Percentiles rank a stretch among this genome's conserved stretches.
phyloP scores from a whole-genome alignment of 2,113 vertebrate genomes.

The Elgaria multicarinata region DNA sequence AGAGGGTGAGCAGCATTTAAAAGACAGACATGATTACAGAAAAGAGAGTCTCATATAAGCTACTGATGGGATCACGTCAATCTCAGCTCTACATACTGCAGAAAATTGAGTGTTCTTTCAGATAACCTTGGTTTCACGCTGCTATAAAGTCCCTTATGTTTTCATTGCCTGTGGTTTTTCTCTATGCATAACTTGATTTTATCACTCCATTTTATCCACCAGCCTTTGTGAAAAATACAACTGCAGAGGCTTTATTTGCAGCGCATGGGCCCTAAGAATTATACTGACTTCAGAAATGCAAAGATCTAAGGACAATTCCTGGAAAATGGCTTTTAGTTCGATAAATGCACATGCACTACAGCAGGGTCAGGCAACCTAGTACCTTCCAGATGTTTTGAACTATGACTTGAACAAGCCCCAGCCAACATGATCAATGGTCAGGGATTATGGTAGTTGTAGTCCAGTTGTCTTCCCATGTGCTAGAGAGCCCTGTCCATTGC shows the following conservation, averaged over 20 bases:
- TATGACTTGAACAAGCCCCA: too few relatives aligned
- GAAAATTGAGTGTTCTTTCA: slow-evolving; percentile 38
- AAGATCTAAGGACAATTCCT: neutral
- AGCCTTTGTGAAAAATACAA: slow-evolving; percentile 27
- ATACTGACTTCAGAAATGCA: neutral
- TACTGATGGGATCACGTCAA: slow-evolving; percentile 24
- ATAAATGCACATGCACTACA: neutral
- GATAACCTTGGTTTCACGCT: neutral
- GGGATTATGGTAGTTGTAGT: too few relatives aligned
- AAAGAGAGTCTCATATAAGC: neutral
- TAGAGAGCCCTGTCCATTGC: neutral
- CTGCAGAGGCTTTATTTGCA: slow-evolving; percentile 4
- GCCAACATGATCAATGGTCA: too few relatives aligned
- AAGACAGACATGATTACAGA: slow-evolving; percentile 22
- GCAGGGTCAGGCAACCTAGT: neutral
- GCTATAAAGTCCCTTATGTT: slow-evolving; percentile 14
- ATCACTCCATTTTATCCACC: slow-evolving; percentile 22
- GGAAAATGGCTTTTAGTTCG: neutral
- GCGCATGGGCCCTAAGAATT: slow-evolving; percentile 11
- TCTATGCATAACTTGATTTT: slow-evolving; percentile 38
- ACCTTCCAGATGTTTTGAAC: too few relatives aligned
- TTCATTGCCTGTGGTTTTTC: neutral
- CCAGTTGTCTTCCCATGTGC: neutral
- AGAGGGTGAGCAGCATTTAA: slow-evolving; percentile 12
- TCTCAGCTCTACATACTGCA: neutral